These are phyloP conservation scores for Anolis carolinensis DNA, from an alignment of 2,113 vertebrate genomes.

Conservation along the genomic window DNA sequence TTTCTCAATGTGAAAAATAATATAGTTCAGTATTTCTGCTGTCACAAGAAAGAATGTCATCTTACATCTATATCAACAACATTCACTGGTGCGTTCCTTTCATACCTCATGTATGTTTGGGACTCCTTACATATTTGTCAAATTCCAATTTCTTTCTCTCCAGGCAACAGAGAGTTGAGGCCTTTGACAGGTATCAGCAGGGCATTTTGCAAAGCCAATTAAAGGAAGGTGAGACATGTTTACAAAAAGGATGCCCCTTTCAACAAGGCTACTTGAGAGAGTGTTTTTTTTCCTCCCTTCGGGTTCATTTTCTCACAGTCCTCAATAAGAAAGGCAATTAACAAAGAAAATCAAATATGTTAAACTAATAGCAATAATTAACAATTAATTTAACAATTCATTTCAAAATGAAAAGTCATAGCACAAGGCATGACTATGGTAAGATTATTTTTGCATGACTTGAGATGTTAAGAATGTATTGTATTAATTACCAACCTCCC, in stretches of 20 bases:
- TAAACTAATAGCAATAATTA: not conserved
- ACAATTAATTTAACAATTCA: not conserved
- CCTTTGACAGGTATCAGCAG: constrained; percentile 4
- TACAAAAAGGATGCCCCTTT: not conserved
- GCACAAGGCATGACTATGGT: not conserved
- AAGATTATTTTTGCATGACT: not conserved
- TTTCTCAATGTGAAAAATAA: not conserved
- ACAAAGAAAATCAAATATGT: not conserved
- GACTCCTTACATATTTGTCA: constrained; percentile 25
- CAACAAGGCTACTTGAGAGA: not conserved
- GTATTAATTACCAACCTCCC: fast-evolving
- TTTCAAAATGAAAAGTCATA: not conserved
- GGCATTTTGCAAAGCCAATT: constrained; percentile 1
- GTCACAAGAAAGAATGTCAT: constrained; percentile 16
- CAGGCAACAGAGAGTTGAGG: constrained; percentile 18
- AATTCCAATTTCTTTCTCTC: constrained; percentile 25
- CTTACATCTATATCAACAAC: not conserved
- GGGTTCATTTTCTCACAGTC: not conserved
- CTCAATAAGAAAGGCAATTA: not conserved
- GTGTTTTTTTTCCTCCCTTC: not conserved
- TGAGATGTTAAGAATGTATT: not conserved
- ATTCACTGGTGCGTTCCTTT: constrained; percentile 18
- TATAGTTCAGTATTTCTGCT: not conserved
- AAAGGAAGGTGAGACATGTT: constrained; percentile 15
- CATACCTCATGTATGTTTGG: constrained; percentile 5